Base-by-base conservation (phyloP, 2,888 invertebrate genomes). In the Mechanitis mazaeus region DNA sequence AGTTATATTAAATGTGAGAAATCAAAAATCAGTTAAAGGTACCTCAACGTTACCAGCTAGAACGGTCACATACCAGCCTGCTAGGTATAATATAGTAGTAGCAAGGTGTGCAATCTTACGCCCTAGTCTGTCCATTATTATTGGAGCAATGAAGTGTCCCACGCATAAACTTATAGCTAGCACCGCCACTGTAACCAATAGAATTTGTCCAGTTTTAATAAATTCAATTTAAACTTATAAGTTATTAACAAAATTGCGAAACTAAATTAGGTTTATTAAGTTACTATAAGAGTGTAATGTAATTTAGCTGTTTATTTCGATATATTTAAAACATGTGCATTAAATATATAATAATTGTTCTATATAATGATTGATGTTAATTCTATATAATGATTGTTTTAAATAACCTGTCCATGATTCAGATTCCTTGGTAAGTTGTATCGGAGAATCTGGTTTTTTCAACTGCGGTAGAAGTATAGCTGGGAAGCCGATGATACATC, bases 401-500 rank as follows among this genome's bases (percentile, higher is more conserved):
- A 7, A 55, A n/a, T 46, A 20, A 42, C 35, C 92, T 69, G 92
- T 88, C 92, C 92, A 92, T 31, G 92, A 92, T 0, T 85, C 87
- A 59, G 83, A 73, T 2, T 84, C 77, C 31, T 78, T 73, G 0
- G 77, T 81, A 6, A 91, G 76, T 0, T 69, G 72, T 47, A 91
- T 81, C 2, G 69, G 65, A 0, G 85, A 78, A 55, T 75, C 74
- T 0, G 74, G 67, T 1, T 69, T 60, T 60, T 79, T 74, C 20
- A 93, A 81, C 72, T 92, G 92, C 0, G 93, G 92, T 55, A 93
- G 74, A 47, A 93, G 74, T 31, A 92, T 85, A 0, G 92, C 92
- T 1, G 92, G 91, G 74, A 88, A 93, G 0, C 93, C 93, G 55
- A 83, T 74, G n/a, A 75, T 74, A 60, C 79, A 77, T 42, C 84